Percentiles rank a stretch among this genome's conserved stretches.
phyloP scores from a whole-genome alignment of 2,113 vertebrate genomes.

The Bubalus kerabau region DNA sequence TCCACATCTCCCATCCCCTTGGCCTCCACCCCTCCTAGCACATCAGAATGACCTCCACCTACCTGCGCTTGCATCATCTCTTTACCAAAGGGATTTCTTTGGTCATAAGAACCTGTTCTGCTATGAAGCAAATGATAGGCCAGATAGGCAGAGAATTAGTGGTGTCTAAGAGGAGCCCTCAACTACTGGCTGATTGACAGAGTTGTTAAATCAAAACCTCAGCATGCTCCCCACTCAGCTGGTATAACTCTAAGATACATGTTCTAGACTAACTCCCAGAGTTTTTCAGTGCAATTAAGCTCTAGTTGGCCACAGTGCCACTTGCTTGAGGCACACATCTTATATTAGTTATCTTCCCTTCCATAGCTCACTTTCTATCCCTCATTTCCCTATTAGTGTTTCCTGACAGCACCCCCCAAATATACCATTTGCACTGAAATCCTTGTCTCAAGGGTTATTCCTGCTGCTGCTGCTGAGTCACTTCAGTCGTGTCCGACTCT shows the following conservation, averaged over 20 bases:
- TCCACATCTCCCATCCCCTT: background rate
- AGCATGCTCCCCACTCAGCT: background rate
- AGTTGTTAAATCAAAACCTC: background rate
- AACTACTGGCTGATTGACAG: background rate
- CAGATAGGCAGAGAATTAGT: conserved; percentile 7
- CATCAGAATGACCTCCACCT: background rate
- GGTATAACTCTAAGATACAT: background rate
- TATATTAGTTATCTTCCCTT: conserved; percentile 7
- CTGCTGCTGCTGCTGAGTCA: background rate
- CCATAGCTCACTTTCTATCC: background rate
- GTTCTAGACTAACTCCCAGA: background rate
- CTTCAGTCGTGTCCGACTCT: too few species aligned
- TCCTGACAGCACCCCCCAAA: background rate
- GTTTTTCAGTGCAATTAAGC: background rate
- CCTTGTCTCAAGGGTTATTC: conserved; percentile 11
- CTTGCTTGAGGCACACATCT: conserved; percentile 3
- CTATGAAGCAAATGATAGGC: background rate
- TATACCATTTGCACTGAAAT: conserved; percentile 22
- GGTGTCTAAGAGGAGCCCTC: background rate
- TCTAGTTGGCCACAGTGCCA: background rate
- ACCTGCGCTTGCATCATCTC: background rate
- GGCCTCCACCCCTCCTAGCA: background rate
- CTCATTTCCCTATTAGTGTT: background rate
- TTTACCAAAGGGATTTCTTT: background rate
- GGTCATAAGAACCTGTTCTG: background rate